These are phyloP conservation scores for Cepphus grylle DNA, from an alignment of 2,113 vertebrate genomes.

Conservation along the genomic window DNA sequence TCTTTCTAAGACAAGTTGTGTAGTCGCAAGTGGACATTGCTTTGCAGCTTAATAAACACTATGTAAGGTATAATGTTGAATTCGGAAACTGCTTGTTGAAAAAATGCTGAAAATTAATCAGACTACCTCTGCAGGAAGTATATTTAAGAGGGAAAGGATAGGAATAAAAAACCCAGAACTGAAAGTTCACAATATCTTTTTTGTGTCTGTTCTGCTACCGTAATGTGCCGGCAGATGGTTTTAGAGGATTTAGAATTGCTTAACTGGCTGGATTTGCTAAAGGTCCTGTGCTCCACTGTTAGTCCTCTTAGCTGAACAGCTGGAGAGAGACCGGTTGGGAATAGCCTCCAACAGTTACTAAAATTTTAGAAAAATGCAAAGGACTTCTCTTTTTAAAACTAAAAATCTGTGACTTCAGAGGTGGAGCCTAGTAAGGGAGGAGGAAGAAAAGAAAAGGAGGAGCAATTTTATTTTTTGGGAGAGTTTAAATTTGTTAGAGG, in stretches of 20 bases:
- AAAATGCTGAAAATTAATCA: background rate
- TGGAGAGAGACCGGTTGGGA: background rate
- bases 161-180: background rate
- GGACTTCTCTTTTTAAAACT: background rate
- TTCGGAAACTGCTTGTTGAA: background rate
- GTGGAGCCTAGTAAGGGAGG: background rate
- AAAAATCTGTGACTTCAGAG: background rate
- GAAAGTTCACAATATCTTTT: background rate
- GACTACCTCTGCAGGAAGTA: background rate
- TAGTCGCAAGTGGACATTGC: background rate
- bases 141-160: background rate
- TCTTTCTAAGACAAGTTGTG: background rate
- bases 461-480: background rate
- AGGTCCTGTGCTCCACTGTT: background rate
- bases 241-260: background rate
- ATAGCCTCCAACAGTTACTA: background rate
- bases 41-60: background rate
- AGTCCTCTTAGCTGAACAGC: background rate
- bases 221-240: background rate
- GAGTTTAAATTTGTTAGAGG: background rate
- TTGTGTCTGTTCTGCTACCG: background rate
- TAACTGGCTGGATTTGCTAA: background rate
- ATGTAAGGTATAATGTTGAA: accelerated
- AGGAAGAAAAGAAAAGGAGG: background rate
- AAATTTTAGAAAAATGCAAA: background rate